Conservation (phyloP, 2,113 vertebrate genomes). For the Lagopus leucura region DNA sequence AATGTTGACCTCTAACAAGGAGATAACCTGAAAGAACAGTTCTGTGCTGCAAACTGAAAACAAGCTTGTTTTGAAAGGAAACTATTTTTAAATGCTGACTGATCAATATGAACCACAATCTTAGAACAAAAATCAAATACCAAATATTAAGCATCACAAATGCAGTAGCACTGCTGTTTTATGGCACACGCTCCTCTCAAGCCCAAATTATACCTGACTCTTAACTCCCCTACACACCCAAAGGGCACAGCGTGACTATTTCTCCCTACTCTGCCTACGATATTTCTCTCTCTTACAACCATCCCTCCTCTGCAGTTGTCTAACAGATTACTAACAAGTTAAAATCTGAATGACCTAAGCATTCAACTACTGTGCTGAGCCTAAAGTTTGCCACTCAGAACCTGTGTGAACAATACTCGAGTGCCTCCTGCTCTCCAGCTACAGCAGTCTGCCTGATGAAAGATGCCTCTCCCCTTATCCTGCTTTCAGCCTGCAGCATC, state of each 20-base stretch:
- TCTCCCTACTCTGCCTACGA: background rate
- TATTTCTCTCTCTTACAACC: background rate
- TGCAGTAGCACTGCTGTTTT: background rate
- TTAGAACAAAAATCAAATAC: background rate
- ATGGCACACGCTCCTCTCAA: background rate
- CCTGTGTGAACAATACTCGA: background rate
- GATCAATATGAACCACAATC: background rate
- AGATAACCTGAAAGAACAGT: background rate
- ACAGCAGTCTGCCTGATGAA: background rate
- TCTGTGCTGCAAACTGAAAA: background rate
- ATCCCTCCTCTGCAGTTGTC: background rate
- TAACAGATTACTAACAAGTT: background rate
- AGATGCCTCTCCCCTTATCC: background rate
- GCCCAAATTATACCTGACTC: background rate
- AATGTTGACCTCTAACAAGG: background rate
- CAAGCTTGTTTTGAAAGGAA: background rate
- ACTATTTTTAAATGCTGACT: background rate
- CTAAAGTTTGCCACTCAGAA: background rate
- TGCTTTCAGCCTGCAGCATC: background rate
- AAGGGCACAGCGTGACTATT: accelerated
- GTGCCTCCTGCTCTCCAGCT: background rate
- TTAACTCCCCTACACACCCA: background rate
- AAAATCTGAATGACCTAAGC: background rate
- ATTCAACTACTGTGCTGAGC: background rate
- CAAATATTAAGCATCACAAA: background rate